A percentile compares a stretch with the other conserved stretches of the same genome.
Evolutionary conservation across 2,888 invertebrate species (phyloP).

Genomic region (Dolichopus griseipennis): DNA sequence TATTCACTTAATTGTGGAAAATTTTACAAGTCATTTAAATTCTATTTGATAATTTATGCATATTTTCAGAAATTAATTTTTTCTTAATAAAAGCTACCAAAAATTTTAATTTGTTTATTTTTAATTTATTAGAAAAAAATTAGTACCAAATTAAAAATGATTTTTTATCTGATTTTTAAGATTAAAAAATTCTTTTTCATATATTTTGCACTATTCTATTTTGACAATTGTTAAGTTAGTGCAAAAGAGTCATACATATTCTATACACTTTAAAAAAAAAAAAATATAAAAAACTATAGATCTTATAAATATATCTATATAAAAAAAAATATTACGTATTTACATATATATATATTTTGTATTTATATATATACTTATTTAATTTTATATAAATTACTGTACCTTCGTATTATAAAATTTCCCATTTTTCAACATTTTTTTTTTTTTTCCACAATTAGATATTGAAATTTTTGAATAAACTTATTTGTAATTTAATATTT

Average conservation of each 20-base stretch:
- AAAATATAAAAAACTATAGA: no score
- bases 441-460: background rate
- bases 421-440: background rate
- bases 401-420: background rate
- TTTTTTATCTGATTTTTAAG: background rate
- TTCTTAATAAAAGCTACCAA: background rate
- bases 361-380: background rate
- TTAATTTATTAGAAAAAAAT: background rate
- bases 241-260: background rate
- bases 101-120: background rate
- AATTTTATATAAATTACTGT: background rate
- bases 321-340: background rate
- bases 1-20: no score
- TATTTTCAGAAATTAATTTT: background rate
- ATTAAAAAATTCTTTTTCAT: background rate
- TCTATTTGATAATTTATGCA: background rate
- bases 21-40: no score
- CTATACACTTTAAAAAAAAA: background rate
- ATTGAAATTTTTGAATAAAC: no score
- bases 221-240: background rate
- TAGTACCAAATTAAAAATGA: background rate
- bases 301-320: background rate
- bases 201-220: background rate
- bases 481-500: no score
- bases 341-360: background rate